phyloP scores from a whole-genome alignment of 2,113 vertebrate genomes.

The Sphaerodactylus townsendi region DNA sequence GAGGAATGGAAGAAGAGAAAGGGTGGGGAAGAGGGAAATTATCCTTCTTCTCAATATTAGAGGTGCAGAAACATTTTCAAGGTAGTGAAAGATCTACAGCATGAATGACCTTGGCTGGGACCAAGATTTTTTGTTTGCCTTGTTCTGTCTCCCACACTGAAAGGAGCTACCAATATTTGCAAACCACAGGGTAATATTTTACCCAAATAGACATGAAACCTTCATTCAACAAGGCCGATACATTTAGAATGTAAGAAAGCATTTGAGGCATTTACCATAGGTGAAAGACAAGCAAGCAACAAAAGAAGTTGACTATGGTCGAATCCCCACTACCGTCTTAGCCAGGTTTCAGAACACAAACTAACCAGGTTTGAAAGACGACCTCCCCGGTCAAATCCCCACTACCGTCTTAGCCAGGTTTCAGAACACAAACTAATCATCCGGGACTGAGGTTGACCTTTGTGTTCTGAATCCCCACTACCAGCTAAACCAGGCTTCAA shows the following conservation, averaged over 20 bases:
- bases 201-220: background rate
- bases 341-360: too few relatives aligned
- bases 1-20: background rate
- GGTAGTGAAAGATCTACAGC: background rate
- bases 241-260: background rate
- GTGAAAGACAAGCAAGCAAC: background rate
- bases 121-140: slow-evolving; percentile 10
- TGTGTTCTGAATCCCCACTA: too few relatives aligned
- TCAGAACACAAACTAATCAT: too few relatives aligned
- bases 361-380: too few relatives aligned
- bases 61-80: slow-evolving; percentile 14
- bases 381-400: too few relatives aligned
- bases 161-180: background rate
- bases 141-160: background rate
- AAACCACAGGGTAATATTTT: background rate
- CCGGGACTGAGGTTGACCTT: too few relatives aligned
- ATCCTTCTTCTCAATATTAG: background rate
- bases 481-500: too few relatives aligned
- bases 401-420: too few relatives aligned
- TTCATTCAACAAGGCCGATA: slow-evolving; percentile 3
- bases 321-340: too few relatives aligned
- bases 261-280: background rate
- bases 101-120: background rate
- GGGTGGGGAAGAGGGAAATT: background rate
- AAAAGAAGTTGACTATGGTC: background rate